A percentile compares a stretch with the other conserved stretches of the same genome.
Conservation (phyloP, 2,113 vertebrate genomes). For the Nibea albiflora region DNA sequence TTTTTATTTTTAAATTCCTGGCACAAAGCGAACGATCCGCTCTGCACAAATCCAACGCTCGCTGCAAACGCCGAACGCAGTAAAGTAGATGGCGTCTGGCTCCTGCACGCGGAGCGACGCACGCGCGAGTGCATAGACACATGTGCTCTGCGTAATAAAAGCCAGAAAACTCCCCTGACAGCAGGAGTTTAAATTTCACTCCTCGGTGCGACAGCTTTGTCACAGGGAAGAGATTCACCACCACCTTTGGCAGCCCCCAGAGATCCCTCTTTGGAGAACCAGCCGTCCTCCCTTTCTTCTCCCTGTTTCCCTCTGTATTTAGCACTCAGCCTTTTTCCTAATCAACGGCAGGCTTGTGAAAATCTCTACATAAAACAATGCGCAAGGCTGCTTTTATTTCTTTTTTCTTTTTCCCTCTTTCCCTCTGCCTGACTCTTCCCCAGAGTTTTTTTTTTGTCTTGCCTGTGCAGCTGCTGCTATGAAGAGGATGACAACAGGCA, state of each 20-base stretch:
- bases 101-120: slow-evolving; percentile 19
- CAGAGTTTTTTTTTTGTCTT: slow-evolving; percentile 70
- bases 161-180: slow-evolving; percentile 65
- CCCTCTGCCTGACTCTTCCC: slow-evolving; percentile 64
- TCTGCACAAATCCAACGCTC: slow-evolving; percentile 53
- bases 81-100: slow-evolving; percentile 58
- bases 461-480: slow-evolving; percentile 68
- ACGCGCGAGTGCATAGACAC: slow-evolving; percentile 13
- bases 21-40: slow-evolving; percentile 64
- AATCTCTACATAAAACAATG: slow-evolving; percentile 74
- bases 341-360: slow-evolving; percentile 72
- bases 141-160: slow-evolving; percentile 57
- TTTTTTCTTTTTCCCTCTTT: not conserved
- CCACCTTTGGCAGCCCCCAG: slow-evolving; percentile 64
- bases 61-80: slow-evolving; percentile 53
- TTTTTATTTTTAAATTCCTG: slow-evolving; percentile 55
- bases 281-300: slow-evolving; percentile 48
- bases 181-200: slow-evolving; percentile 77
- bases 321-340: slow-evolving; percentile 59
- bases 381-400: slow-evolving; percentile 54
- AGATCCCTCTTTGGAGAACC: slow-evolving; percentile 48
- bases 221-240: slow-evolving; percentile 67
- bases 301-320: slow-evolving; percentile 68
- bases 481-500: slow-evolving; percentile 69
- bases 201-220: slow-evolving; percentile 65